These are phyloP conservation scores for Antheraea yamamai DNA, from an alignment of 2,888 invertebrate species.

Conservation along the genomic window DNA sequence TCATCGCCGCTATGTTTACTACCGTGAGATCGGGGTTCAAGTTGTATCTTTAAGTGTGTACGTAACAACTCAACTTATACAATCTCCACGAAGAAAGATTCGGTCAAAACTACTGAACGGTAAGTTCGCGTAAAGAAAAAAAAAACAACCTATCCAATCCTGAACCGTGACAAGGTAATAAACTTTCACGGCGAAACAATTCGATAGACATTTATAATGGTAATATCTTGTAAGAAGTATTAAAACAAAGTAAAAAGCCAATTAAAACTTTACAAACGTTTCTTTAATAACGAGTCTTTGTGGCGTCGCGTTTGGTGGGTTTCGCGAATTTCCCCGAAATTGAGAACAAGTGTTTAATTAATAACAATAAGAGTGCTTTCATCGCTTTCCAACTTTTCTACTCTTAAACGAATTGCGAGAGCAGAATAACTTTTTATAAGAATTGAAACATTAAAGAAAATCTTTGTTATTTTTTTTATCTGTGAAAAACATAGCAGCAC, in stretches of 20 bases:
- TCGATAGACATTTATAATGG: constrained; percentile 16
- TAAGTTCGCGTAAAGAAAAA: not conserved
- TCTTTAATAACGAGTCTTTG: constrained; percentile 13
- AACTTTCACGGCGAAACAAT: constrained; percentile 19
- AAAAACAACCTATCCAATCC: not conserved
- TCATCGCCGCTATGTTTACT: not conserved
- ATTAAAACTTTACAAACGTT: constrained; percentile 34
- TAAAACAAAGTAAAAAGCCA: constrained; percentile 32
- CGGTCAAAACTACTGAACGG: not conserved
- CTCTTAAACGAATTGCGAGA: not conserved
- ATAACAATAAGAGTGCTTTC: constrained; percentile 10
- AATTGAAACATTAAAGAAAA: not conserved
- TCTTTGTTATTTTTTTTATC: not conserved
- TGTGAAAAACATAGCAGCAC: not conserved
- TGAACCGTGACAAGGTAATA: not conserved
- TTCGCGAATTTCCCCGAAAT: constrained; percentile 1
- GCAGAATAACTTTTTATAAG: not conserved
- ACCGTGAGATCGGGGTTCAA: not conserved
- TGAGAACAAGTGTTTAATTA: constrained; percentile 13
- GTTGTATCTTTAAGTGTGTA: too few species aligned
- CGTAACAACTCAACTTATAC: not conserved
- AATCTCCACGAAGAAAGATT: not conserved
- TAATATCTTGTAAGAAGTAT: constrained; percentile 26
- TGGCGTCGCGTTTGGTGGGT: not conserved
- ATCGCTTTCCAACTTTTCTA: constrained; percentile 2